These are phyloP conservation scores for Tiliacea aurago DNA, from an alignment of 2,888 invertebrate genomes.

Conservation along the genomic window DNA sequence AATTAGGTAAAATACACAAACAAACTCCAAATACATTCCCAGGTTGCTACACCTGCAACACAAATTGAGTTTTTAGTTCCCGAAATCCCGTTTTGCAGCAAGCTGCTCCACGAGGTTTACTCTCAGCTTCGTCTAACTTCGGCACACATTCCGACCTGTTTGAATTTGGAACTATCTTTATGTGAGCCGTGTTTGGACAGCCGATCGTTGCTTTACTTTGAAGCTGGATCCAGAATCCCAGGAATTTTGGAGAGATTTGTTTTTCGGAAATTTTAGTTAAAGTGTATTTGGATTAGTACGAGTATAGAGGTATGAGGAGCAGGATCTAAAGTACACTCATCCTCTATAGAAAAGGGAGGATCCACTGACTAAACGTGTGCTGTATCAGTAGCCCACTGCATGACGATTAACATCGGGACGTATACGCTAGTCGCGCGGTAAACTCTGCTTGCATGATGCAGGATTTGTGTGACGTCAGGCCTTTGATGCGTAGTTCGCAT, in stretches of 20 bases:
- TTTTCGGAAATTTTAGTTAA: slow-evolving; percentile 8
- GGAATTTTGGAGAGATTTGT: slow-evolving; percentile 3
- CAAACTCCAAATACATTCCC: slow-evolving; percentile 14
- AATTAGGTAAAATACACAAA: slow-evolving; percentile 1
- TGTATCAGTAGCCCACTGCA: too few relatives aligned
- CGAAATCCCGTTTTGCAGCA: slow-evolving; percentile 25
- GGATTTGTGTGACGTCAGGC: too few relatives aligned
- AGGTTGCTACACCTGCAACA: slow-evolving; percentile 15
- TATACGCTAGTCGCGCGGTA: too few relatives aligned
- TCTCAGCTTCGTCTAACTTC: slow-evolving; percentile 41
- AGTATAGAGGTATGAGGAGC: background rate
- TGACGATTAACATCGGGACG: too few relatives aligned
- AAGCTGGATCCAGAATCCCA: slow-evolving; percentile 7
- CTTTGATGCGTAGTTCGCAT: background rate
- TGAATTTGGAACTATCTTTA: slow-evolving; percentile 57
- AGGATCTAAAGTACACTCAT: too few relatives aligned
- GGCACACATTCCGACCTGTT: slow-evolving; percentile 47
- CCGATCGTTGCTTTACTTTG: slow-evolving; percentile 30
- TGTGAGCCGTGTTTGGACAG: slow-evolving; percentile 38
- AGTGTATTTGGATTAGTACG: slow-evolving; percentile 8
- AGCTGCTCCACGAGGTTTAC: slow-evolving; percentile 45
- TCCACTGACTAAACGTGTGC: too few relatives aligned
- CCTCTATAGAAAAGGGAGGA: too few relatives aligned
- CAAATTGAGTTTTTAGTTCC: slow-evolving; percentile 53
- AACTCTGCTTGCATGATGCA: too few relatives aligned